These are phyloP conservation scores for Drosophila paramelanica DNA, from an alignment of 2,888 invertebrate genomes.

Conservation along the genomic window DNA sequence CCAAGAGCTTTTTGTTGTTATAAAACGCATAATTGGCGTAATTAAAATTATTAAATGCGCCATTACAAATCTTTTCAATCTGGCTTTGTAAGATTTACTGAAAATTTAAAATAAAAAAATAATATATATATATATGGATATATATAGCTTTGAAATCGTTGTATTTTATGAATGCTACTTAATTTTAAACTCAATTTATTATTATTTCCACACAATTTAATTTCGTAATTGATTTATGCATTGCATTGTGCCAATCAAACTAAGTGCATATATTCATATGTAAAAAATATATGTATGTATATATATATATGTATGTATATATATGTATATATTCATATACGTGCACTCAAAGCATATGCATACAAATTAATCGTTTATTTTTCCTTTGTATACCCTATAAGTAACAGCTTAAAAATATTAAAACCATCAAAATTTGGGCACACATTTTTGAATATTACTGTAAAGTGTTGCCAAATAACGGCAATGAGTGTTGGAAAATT, in stretches of 20 bases:
- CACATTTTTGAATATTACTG: too few relatives aligned
- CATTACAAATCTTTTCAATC: constrained; percentile 33
- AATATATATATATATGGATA: constrained; percentile 7
- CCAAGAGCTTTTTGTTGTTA: constrained; percentile 32
- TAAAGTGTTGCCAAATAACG: neutral
- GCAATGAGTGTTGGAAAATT: neutral
- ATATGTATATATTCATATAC: neutral
- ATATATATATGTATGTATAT: neutral
- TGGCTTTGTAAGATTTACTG: constrained; percentile 5
- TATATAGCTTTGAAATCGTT: constrained; percentile 30
- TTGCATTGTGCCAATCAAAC: constrained; percentile 27
- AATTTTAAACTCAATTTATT: constrained; percentile 68
- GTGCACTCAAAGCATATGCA: neutral
- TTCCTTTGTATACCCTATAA: neutral
- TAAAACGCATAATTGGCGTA: constrained; percentile 40
- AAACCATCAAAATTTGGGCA: too few relatives aligned
- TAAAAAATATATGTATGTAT: neutral
- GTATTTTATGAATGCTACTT: constrained; percentile 6
- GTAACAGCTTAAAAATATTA: neutral
- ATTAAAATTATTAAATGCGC: constrained; percentile 49
- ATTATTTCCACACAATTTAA: constrained; percentile 77
- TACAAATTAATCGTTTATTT: constrained; percentile 4
- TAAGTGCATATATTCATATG: constrained; percentile 6
- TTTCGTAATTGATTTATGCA: constrained; percentile 74
- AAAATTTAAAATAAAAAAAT: neutral